phyloP scores from a whole-genome alignment of 2,888 invertebrate genomes.

The Phengaris alcon region DNA sequence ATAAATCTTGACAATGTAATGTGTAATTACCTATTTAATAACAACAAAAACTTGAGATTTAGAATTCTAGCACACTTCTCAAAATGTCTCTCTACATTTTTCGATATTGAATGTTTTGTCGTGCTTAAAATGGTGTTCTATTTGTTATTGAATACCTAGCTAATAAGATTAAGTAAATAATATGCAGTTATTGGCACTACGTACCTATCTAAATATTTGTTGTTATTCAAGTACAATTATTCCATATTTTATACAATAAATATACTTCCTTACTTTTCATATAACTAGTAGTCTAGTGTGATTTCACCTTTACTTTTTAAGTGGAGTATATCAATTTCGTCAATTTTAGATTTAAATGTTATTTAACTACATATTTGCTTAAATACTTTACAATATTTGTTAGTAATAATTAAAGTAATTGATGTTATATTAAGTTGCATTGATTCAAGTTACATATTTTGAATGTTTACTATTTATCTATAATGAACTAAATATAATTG shows the following conservation, averaged over 20 bases:
- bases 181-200: slow-evolving; percentile 80
- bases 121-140: slow-evolving; percentile 81
- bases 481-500: slow-evolving; percentile 11
- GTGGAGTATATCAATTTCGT: slow-evolving; percentile 78
- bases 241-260: slow-evolving; percentile 44
- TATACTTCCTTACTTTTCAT: slow-evolving; percentile 48
- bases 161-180: slow-evolving; percentile 75
- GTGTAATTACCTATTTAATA: slow-evolving; percentile 46
- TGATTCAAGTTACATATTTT: slow-evolving; percentile 30
- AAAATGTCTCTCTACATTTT: slow-evolving; percentile 80
- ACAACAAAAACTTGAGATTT: slow-evolving; percentile 67
- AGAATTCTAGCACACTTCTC: slow-evolving; percentile 81
- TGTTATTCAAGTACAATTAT: slow-evolving; percentile 41
- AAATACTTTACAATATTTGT: slow-evolving; percentile 40
- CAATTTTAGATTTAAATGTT: slow-evolving; percentile 77
- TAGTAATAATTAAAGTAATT: slow-evolving; percentile 35
- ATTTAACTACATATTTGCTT: slow-evolving; percentile 60
- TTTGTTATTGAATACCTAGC: slow-evolving; percentile 80
- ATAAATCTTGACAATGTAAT: slow-evolving; percentile 52
- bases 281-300: slow-evolving; percentile 53
- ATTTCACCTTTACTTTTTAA: slow-evolving; percentile 62
- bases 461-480: slow-evolving; percentile 9
- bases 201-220: slow-evolving; percentile 43
- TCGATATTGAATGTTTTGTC: slow-evolving; percentile 80
- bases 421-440: slow-evolving; percentile 37